phyloP scores from a whole-genome alignment of 2,113 vertebrate species.

The Mastomys coucha region DNA sequence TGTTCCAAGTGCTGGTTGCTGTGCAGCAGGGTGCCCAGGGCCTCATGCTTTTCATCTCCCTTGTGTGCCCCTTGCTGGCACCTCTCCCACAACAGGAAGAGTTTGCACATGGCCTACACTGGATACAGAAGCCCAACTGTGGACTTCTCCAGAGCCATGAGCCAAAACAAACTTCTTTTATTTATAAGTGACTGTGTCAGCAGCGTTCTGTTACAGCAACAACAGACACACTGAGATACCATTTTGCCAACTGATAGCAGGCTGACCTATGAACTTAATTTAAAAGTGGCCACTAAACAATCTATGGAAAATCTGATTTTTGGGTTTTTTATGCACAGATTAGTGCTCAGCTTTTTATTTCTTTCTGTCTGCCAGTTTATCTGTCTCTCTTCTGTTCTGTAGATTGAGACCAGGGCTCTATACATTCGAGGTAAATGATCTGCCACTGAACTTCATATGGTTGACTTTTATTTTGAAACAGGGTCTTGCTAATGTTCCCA shows the following conservation, averaged over 20 bases:
- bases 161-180: not conserved
- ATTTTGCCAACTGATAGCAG: not conserved
- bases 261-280: not conserved
- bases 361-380: not conserved
- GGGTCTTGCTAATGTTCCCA: not conserved
- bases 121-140: not conserved
- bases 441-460: not conserved
- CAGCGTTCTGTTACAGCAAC: not conserved
- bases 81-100: not conserved
- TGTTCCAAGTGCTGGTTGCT: not conserved
- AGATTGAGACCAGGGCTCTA: not conserved
- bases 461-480: not conserved
- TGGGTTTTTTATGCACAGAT: not conserved
- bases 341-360: not conserved
- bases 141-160: not conserved
- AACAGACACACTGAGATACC: not conserved
- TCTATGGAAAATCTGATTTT: not conserved
- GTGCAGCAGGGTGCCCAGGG: not conserved
- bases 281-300: not conserved
- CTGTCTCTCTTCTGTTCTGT: not conserved
- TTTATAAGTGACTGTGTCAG: not conserved
- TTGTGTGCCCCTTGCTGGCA: not conserved
- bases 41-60: not conserved
- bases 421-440: not conserved
- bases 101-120: not conserved